These are phyloP conservation scores for Dromius quadrimaculatus DNA, from an alignment of 2,888 invertebrate genomes.

Conservation along the genomic window DNA sequence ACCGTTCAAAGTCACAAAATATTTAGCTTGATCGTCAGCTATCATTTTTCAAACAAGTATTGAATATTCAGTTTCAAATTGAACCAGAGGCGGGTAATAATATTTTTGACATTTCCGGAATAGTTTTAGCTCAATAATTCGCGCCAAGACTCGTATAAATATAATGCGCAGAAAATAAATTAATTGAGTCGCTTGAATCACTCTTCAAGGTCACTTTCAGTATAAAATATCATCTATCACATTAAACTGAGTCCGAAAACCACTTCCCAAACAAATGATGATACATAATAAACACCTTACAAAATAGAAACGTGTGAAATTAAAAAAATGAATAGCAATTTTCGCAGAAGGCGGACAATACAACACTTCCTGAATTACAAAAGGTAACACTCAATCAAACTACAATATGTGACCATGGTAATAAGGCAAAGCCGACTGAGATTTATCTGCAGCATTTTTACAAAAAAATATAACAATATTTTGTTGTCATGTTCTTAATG, in stretches of 20 bases:
- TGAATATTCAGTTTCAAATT: too few relatives aligned
- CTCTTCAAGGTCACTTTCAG: neutral
- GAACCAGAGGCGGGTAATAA: too few relatives aligned
- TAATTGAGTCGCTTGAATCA: neutral
- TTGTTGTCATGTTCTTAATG: slow-evolving; percentile 3
- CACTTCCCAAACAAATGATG: neutral
- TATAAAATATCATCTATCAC: neutral
- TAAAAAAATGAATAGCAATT: slow-evolving; percentile 7
- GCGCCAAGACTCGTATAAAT: neutral
- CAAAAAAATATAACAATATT: slow-evolving; percentile 8
- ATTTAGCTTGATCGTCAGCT: too few relatives aligned
- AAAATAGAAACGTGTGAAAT: slow-evolving; percentile 4
- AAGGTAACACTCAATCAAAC: slow-evolving; percentile 2
- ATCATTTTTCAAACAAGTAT: too few relatives aligned
- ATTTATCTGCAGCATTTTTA: slow-evolving; percentile 13
- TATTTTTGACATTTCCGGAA: too few relatives aligned
- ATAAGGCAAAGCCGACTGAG: neutral
- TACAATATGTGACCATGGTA: slow-evolving; percentile 14
- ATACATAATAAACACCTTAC: slow-evolving; percentile 13
- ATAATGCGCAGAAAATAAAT: slow-evolving; percentile 1
- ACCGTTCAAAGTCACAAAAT: too few relatives aligned
- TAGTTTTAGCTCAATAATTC: too few relatives aligned
- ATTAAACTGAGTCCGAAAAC: neutral
- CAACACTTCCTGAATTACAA: neutral
- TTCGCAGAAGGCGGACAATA: slow-evolving; percentile 4